Conservation (phyloP, 1,140 invertebrate species). For the Zaprionus inermis region DNA sequence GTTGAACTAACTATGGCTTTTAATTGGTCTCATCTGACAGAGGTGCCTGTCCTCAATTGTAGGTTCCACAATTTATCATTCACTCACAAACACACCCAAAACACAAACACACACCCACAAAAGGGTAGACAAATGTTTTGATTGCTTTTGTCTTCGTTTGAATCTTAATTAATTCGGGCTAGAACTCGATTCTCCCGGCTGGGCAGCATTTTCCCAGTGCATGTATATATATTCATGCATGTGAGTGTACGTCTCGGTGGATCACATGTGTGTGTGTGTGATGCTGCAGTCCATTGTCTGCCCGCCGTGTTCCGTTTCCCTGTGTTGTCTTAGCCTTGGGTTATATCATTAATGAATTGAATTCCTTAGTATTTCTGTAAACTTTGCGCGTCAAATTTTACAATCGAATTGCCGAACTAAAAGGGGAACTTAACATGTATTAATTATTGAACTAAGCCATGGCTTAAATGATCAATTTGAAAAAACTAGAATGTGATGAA, state of each 20-base stretch:
- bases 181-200: conserved; percentile 41
- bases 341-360: conserved; percentile 48
- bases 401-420: conserved; percentile 1
- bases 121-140: conserved; percentile 47
- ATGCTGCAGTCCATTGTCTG: conserved; percentile 6
- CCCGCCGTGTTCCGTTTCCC: conserved; percentile 2
- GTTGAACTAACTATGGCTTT: conserved; percentile 52
- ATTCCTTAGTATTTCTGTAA: conserved; percentile 10
- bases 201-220: conserved; percentile 36
- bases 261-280: conserved; percentile 4
- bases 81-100: conserved; percentile 11
- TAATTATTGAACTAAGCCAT: not conserved
- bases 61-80: conserved; percentile 48
- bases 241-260: not conserved
- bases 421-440: not conserved
- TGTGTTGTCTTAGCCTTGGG: conserved; percentile 22
- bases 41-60: conserved; percentile 55
- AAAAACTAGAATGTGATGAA: too few species aligned
- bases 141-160: conserved; percentile 48
- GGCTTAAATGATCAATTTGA: too few species aligned
- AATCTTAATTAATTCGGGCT: conserved; percentile 46
- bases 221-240: not conserved
- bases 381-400: conserved; percentile 4
- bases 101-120: not conserved
- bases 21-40: conserved; percentile 64